These are phyloP conservation scores for Abscondita cerata DNA, from an alignment of 2,888 invertebrate genomes.

Conservation along the genomic window DNA sequence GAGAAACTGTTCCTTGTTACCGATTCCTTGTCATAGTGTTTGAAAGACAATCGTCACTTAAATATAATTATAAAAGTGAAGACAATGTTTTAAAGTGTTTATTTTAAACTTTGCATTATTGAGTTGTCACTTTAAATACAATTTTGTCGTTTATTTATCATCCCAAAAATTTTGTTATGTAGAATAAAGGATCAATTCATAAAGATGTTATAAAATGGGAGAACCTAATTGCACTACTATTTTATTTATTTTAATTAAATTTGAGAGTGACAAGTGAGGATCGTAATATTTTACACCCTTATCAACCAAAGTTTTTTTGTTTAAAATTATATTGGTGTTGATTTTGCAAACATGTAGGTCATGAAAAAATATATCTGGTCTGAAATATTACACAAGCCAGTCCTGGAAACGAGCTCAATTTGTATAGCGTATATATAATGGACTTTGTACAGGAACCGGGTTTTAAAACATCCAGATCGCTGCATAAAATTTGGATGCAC, in stretches of 20 bases:
- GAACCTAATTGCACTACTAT: too few species aligned
- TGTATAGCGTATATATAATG: constrained; percentile 53
- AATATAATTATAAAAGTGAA: constrained; percentile 19
- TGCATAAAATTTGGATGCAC: constrained; percentile 26
- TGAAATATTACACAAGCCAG: constrained; percentile 48
- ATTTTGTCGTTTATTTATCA: too few species aligned
- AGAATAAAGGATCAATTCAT: too few species aligned
- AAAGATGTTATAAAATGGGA: too few species aligned
- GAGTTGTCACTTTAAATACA: too few species aligned
- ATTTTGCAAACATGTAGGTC: constrained; percentile 44
- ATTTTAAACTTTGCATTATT: not conserved
- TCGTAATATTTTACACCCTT: too few species aligned
- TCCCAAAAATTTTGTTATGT: too few species aligned
- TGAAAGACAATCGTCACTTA: constrained; percentile 31
- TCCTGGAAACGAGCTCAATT: constrained; percentile 51
- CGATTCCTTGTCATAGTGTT: constrained; percentile 29
- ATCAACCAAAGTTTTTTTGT: too few species aligned
- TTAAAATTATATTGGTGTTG: constrained; percentile 31
- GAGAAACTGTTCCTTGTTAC: constrained; percentile 30
- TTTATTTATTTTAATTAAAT: too few species aligned
- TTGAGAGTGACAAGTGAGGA: too few species aligned
- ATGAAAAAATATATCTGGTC: constrained; percentile 45
- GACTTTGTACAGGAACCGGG: constrained; percentile 50
- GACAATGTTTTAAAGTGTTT: constrained; percentile 4
- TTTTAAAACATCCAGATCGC: constrained; percentile 53